phyloP scores from a whole-genome alignment of 2,888 invertebrate genomes.

The Branchellion lobata region DNA sequence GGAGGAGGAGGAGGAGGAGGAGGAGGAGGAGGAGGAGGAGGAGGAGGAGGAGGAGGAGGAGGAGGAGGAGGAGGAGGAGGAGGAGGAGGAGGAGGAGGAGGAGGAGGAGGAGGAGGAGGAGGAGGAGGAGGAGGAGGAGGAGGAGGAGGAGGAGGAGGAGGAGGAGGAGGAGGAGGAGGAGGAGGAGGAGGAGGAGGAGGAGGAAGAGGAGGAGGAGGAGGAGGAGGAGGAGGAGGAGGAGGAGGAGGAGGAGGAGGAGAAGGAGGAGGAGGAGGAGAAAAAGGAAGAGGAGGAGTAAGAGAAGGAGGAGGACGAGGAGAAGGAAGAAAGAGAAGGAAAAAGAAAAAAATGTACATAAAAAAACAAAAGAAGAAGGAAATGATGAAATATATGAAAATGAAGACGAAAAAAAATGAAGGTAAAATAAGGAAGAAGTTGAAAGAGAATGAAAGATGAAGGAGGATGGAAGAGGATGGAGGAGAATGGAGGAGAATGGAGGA shows the following conservation, averaged over 20 bases:
- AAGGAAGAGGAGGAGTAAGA: too few relatives aligned
- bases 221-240: background rate
- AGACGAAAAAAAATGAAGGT: too few relatives aligned
- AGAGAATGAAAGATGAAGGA: too few relatives aligned
- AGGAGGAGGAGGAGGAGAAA: background rate
- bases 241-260: background rate
- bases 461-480: too few relatives aligned
- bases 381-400: too few relatives aligned
- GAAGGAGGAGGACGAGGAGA: too few relatives aligned
- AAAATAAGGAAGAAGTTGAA: too few relatives aligned
- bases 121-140: background rate
- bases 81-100: background rate
- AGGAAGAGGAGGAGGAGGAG: background rate
- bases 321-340: background rate
- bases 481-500: too few relatives aligned
- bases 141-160: too few relatives aligned
- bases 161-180: background rate
- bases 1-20: background rate
- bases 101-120: constrained; percentile 4
- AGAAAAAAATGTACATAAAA: background rate
- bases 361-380: too few relatives aligned
- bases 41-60: background rate
- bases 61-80: too few relatives aligned
- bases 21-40: background rate
- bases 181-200: background rate